Evolutionary conservation across 1,140 invertebrate species (phyloP).

Genomic region (Metopolophium dirhodum): DNA sequence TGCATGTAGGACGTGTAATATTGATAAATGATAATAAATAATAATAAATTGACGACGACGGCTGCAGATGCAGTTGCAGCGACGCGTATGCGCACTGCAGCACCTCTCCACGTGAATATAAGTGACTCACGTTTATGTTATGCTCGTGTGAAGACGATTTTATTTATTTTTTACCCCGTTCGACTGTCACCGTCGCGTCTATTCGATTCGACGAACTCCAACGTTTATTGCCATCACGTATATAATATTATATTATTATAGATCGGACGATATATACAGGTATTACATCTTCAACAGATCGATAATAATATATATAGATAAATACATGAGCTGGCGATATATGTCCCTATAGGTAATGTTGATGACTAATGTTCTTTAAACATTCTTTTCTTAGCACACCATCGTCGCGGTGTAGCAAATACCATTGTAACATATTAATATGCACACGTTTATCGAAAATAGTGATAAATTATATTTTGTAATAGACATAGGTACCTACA

Average conservation of each 20-base stretch:
- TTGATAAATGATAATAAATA: background rate
- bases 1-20: background rate
- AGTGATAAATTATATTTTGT: no score
- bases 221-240: background rate
- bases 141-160: constrained; percentile 2
- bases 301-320: no score
- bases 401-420: no score
- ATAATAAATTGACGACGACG: background rate
- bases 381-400: no score
- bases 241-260: background rate
- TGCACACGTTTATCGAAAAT: no score
- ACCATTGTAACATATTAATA: no score
- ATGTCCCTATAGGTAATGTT: no score
- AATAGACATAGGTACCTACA: no score
- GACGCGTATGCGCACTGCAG: background rate
- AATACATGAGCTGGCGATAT: no score
- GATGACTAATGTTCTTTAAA: no score
- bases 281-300: background rate
- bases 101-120: background rate
- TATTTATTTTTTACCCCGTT: background rate
- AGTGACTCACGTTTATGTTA: background rate
- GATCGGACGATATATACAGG: background rate
- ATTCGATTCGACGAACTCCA: constrained; percentile 8
- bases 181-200: background rate
- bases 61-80: background rate